These are phyloP conservation scores for Neostethus bicornis DNA, from an alignment of 2,797 vertebrate genomes.

Conservation along the genomic window DNA sequence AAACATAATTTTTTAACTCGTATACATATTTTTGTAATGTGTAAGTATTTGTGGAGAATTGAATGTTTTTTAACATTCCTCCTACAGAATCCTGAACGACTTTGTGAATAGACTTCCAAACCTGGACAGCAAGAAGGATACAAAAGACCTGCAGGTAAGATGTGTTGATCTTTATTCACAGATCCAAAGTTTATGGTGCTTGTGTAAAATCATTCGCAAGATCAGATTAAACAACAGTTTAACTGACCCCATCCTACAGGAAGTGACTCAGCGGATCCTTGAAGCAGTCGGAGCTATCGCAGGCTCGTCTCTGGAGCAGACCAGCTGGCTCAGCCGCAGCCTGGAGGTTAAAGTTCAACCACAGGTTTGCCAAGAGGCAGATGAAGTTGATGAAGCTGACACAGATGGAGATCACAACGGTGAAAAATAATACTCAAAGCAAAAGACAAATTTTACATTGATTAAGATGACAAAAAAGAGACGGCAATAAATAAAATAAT, in stretches of 20 bases:
- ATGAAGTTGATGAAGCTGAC: slow-evolving; percentile 82
- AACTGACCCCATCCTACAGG: too few species aligned
- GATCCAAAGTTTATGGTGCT: neutral
- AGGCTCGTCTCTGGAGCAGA: slow-evolving; percentile 96
- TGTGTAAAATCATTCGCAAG: neutral
- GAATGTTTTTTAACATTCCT: neutral
- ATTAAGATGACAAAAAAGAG: too few species aligned
- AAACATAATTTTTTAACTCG: neutral
- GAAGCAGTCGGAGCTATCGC: slow-evolving; percentile 92
- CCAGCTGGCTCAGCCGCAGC: slow-evolving; percentile 97
- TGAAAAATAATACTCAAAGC: slow-evolving; percentile 54
- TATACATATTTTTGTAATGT: neutral
- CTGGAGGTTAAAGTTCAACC: slow-evolving; percentile 97
- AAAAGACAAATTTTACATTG: neutral
- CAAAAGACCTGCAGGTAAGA: slow-evolving; percentile 92
- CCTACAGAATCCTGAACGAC: slow-evolving; percentile 91
- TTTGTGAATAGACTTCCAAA: slow-evolving; percentile 90
- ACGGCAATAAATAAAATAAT: too few species aligned
- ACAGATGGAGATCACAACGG: slow-evolving; percentile 76
- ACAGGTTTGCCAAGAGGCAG: slow-evolving; percentile 86
- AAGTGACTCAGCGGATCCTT: slow-evolving; percentile 94
- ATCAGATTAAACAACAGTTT: neutral
- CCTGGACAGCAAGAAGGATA: slow-evolving; percentile 94
- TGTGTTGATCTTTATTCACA: neutral
- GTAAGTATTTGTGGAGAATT: neutral